Percentiles rank a stretch among this genome's conserved stretches.
Conservation (phyloP, 2,113 vertebrate species). For the Ictalurus punctatus region DNA sequence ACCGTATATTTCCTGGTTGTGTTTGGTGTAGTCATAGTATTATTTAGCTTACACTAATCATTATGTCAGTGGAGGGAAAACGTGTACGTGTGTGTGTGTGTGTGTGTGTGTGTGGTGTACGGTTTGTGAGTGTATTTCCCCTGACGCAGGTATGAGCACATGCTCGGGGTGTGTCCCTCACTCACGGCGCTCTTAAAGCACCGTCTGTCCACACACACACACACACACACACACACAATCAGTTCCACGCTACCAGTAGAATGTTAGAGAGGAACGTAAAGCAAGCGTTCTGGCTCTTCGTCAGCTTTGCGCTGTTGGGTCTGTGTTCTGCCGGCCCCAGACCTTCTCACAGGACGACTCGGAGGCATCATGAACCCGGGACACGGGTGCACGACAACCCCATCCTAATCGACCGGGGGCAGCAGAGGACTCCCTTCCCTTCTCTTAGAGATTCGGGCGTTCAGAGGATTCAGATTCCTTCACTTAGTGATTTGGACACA, state of each 20-base stretch:
- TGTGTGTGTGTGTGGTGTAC: slow-evolving; percentile 30
- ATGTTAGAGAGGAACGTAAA: slow-evolving; percentile 58
- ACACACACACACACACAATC: slow-evolving; percentile 35
- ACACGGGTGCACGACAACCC: slow-evolving; percentile 58
- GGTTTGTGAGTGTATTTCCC: slow-evolving; percentile 49
- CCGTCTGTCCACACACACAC: slow-evolving; percentile 47
- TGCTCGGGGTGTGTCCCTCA: slow-evolving; percentile 60
- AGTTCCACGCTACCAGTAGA: slow-evolving; percentile 44
- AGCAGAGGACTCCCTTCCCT: slow-evolving; percentile 60
- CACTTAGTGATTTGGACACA: slow-evolving; percentile 55
- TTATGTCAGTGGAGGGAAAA: neutral
- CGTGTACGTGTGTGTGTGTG: neutral
- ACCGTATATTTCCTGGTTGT: neutral
- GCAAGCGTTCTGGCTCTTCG: neutral
- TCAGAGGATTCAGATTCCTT: slow-evolving; percentile 64
- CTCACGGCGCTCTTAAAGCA: slow-evolving; percentile 72
- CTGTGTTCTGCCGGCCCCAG: slow-evolving; percentile 70
- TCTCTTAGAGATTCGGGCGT: slow-evolving; percentile 43
- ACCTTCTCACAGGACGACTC: slow-evolving; percentile 34
- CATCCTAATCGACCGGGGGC: slow-evolving; percentile 55
- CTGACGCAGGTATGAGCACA: slow-evolving; percentile 78
- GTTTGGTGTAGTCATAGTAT: neutral
- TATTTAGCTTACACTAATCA: neutral
- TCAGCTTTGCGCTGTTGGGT: slow-evolving; percentile 64
- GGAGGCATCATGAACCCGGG: slow-evolving; percentile 45